Conservation (phyloP, 2,797 vertebrate genomes). For the Brachyrhaphis roseni region DNA sequence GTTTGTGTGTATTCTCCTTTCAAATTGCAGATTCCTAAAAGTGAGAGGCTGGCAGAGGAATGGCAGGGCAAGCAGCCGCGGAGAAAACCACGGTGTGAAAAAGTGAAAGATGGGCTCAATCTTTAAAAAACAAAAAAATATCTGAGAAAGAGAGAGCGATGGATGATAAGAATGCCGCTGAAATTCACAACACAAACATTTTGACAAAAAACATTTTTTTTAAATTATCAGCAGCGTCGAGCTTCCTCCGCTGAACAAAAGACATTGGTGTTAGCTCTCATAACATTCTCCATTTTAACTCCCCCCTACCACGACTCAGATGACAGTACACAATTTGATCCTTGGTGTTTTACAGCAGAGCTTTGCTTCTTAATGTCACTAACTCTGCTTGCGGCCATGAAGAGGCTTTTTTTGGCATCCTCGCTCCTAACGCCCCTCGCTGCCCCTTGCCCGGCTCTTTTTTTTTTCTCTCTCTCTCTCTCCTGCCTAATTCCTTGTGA, state of each 20-base stretch:
- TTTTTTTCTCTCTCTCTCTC: slow-evolving; percentile 8
- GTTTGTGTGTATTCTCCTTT: slow-evolving; percentile 72
- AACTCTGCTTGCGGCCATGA: slow-evolving; percentile 67
- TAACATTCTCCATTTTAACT: slow-evolving; percentile 56
- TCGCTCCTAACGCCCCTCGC: background rate
- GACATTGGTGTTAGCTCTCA: slow-evolving; percentile 42
- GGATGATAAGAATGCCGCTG: slow-evolving; percentile 52
- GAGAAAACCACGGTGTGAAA: slow-evolving; percentile 74
- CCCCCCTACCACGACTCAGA: slow-evolving; percentile 16
- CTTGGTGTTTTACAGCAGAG: slow-evolving; percentile 70
- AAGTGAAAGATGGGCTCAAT: slow-evolving; percentile 39
- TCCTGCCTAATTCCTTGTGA: slow-evolving; percentile 3
- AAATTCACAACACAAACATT: slow-evolving; percentile 52
- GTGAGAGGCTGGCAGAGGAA: slow-evolving; percentile 84
- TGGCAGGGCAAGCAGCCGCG: slow-evolving; percentile 87
- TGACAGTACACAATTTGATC: slow-evolving; percentile 40
- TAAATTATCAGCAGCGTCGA: slow-evolving; percentile 11
- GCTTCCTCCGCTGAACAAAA: slow-evolving; percentile 46
- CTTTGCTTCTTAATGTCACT: slow-evolving; percentile 80
- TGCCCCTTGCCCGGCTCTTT: background rate
- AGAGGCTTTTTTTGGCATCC: slow-evolving; percentile 50
- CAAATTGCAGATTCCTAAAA: slow-evolving; percentile 96
- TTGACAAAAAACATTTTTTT: background rate
- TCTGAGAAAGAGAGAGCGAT: slow-evolving; percentile 10
- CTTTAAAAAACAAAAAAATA: background rate